Percentiles rank a stretch among this genome's conserved stretches.
These are phyloP conservation scores for Oxycera nigricornis DNA, from an alignment of 2,888 invertebrate genomes.

Conservation along the genomic window DNA sequence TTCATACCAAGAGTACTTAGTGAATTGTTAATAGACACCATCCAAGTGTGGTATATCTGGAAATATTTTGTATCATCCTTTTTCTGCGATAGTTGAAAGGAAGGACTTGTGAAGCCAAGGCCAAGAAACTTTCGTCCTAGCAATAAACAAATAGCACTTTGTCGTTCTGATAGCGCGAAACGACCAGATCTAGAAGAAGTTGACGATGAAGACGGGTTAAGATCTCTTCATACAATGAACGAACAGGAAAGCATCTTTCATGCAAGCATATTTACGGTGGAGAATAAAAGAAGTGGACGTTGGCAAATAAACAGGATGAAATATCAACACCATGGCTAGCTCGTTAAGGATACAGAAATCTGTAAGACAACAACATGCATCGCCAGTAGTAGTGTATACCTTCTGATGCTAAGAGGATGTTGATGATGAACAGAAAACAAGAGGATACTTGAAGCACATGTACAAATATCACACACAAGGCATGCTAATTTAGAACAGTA, in stretches of 20 bases:
- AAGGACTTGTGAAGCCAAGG: neutral
- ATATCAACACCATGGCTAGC: conserved; percentile 44
- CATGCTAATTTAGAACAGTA: conserved; percentile 34
- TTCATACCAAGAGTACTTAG: conserved; percentile 42
- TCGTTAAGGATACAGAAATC: conserved; percentile 33
- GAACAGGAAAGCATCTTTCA: neutral
- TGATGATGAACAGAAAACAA: conserved; percentile 20
- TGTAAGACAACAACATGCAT: neutral
- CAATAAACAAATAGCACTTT: too few species aligned
- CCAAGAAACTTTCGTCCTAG: conserved; percentile 7
- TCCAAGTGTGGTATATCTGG: conserved; percentile 14
- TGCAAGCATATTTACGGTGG: conserved; percentile 10
- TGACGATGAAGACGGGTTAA: neutral
- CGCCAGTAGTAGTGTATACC: neutral
- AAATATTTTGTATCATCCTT: neutral
- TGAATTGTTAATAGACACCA: conserved; percentile 47
- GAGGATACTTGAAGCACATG: conserved; percentile 45
- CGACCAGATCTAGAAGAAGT: neutral
- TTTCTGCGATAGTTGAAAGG: neutral
- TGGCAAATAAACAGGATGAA: conserved; percentile 42
- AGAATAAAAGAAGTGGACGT: conserved; percentile 17
- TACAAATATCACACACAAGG: conserved; percentile 45
- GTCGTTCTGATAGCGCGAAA: too few species aligned
- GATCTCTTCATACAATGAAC: neutral
- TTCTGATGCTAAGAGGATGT: neutral